phyloP scores from a whole-genome alignment of 2,888 invertebrate genomes.

The Euclidia mi region DNA sequence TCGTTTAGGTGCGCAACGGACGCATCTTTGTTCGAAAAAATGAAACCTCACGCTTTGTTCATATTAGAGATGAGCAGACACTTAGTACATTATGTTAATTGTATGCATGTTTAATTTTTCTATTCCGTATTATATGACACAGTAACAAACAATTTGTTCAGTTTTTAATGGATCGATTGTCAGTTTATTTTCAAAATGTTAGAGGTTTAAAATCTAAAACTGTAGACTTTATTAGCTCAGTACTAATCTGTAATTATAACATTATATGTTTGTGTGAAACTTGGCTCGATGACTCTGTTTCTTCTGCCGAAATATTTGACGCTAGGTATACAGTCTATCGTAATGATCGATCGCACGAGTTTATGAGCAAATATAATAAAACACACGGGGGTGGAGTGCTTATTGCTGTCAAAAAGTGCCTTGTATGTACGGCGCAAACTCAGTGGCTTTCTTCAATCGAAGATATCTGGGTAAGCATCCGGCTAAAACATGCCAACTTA shows the following conservation, averaged over 20 bases:
- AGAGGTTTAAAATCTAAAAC: not conserved
- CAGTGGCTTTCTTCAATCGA: not conserved
- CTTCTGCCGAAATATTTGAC: not conserved
- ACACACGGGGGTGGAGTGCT: not conserved
- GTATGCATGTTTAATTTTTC: not conserved
- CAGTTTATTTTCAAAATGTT: slow-evolving; percentile 1
- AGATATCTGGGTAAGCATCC: not conserved
- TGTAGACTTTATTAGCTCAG: not conserved
- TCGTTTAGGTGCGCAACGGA: not conserved
- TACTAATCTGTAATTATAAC: not conserved
- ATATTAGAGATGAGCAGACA: not conserved
- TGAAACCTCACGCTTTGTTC: not conserved
- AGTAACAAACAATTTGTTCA: not conserved
- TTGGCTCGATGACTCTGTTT: not conserved
- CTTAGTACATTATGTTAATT: not conserved
- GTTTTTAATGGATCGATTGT: not conserved
- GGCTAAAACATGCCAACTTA: not conserved
- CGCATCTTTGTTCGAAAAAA: not conserved
- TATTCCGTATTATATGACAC: not conserved
- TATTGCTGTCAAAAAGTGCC: not conserved
- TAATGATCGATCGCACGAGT: not conserved
- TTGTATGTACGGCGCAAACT: not conserved
- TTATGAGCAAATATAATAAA: not conserved
- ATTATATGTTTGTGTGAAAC: not conserved
- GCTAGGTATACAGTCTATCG: not conserved